These are phyloP conservation scores for Lysiphlebus fabarum DNA, from an alignment of 1,140 invertebrate species.

Conservation along the genomic window DNA sequence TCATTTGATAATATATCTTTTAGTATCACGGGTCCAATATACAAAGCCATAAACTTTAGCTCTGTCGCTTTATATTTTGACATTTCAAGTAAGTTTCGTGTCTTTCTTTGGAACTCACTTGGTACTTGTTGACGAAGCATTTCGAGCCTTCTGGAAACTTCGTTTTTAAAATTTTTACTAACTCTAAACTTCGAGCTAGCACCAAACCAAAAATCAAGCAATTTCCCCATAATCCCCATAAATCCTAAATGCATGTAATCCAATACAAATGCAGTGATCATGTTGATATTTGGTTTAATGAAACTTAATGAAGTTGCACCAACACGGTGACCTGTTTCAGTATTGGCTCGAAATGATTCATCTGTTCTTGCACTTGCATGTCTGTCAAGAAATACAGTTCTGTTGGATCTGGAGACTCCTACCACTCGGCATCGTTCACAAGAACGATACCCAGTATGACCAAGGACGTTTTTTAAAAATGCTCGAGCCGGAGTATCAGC, in stretches of 20 bases:
- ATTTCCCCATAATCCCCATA: conserved; percentile 14
- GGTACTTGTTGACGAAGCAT: conserved; percentile 10
- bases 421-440: conserved; percentile 20
- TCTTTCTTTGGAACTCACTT: conserved; percentile 18
- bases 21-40: conserved; percentile 15
- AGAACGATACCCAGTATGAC: conserved; percentile 16
- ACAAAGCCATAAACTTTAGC: conserved; percentile 12
- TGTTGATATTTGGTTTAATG: conserved; percentile 17
- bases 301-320: conserved; percentile 13
- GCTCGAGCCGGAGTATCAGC: conserved; percentile 20
- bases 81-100: conserved; percentile 6
- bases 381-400: conserved; percentile 11
- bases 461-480: conserved; percentile 13
- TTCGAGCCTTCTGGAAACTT: conserved; percentile 16
- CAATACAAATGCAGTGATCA: conserved; percentile 10
- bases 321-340: conserved; percentile 6
- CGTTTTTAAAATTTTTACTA: conserved; percentile 3
- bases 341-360: conserved; percentile 17
- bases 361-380: conserved; percentile 7
- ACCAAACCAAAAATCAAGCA: conserved; percentile 8
- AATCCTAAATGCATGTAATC: conserved; percentile 19
- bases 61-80: conserved; percentile 19
- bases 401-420: conserved; percentile 4
- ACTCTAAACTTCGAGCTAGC: conserved; percentile 10
- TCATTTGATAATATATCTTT: conserved; percentile 13